Conservation (phyloP, 2,113 vertebrate species). For the Gnathonemus echidnorhynchus region DNA sequence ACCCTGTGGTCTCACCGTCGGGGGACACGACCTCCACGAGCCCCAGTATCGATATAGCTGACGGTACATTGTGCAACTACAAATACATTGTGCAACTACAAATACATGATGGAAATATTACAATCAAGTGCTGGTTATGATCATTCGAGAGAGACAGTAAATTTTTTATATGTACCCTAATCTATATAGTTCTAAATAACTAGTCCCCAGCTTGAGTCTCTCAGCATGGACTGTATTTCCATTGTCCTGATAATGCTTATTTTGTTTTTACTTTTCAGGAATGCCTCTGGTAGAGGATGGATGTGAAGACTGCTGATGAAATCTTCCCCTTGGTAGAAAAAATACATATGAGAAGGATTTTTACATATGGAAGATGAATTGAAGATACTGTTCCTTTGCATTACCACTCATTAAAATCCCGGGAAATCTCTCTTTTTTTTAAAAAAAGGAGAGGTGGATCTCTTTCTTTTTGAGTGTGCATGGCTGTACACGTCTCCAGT, state of each 20-base stretch:
- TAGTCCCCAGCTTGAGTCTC: not conserved
- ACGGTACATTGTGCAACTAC: constrained; percentile 55
- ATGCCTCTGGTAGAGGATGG: constrained; percentile 76
- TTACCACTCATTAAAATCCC: not conserved
- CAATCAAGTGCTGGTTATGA: not conserved
- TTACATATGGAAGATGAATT: not conserved
- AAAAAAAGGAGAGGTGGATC: not conserved
- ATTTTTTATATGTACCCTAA: not conserved
- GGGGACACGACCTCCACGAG: constrained; percentile 60
- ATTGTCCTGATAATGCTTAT: not conserved
- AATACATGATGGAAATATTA: not conserved
- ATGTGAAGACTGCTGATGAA: constrained; percentile 32
- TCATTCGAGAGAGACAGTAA: not conserved
- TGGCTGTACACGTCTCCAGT: not conserved
- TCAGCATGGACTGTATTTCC: not conserved
- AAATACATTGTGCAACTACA: not conserved
- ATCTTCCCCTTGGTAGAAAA: not conserved
- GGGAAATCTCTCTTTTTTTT: not conserved
- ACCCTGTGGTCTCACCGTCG: not conserved
- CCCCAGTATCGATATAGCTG: constrained; percentile 70
- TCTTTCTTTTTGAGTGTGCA: not conserved
- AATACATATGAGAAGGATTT: not conserved
- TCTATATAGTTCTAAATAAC: not conserved
- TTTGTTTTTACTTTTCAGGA: constrained; percentile 54
- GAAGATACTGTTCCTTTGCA: not conserved